Conservation (phyloP, 1,140 invertebrate genomes). For the Batillaria attramentaria region DNA sequence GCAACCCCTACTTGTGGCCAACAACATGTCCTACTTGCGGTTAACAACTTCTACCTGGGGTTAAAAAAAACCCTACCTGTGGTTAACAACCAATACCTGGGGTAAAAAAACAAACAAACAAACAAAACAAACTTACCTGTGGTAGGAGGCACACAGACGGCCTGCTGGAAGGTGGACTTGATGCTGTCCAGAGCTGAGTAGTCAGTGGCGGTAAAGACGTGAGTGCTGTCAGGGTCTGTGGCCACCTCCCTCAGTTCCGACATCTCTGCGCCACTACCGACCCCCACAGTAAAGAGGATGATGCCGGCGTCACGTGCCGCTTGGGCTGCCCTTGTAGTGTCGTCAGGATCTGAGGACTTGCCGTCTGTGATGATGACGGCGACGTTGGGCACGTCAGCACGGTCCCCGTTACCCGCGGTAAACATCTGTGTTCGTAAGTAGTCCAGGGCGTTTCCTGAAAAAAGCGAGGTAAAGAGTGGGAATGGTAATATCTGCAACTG, state of each 20-base stretch:
- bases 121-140: no score
- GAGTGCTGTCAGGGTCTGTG: slow-evolving; percentile 47
- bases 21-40: no score
- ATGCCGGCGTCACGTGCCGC: slow-evolving; percentile 30
- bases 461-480: slow-evolving; percentile 46
- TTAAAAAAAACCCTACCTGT: no score
- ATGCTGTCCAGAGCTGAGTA: slow-evolving; percentile 61
- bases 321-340: slow-evolving; percentile 37
- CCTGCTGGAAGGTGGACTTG: slow-evolving; percentile 47
- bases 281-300: slow-evolving; percentile 49
- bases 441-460: neutral
- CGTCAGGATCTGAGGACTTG: slow-evolving; percentile 38
- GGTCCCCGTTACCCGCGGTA: slow-evolving; percentile 46
- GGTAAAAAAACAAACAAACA: no score
- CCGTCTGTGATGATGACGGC: slow-evolving; percentile 58
- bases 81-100: no score
- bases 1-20: no score
- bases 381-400: slow-evolving; percentile 49
- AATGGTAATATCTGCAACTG: slow-evolving; percentile 42
- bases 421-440: slow-evolving; percentile 47
- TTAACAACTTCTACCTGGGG: no score
- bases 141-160: no score
- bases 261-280: slow-evolving; percentile 48
- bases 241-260: slow-evolving; percentile 52
- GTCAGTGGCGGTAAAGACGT: slow-evolving; percentile 54